Base-by-base conservation (phyloP, 2,888 invertebrate genomes). In the Rhagium mordax region DNA sequence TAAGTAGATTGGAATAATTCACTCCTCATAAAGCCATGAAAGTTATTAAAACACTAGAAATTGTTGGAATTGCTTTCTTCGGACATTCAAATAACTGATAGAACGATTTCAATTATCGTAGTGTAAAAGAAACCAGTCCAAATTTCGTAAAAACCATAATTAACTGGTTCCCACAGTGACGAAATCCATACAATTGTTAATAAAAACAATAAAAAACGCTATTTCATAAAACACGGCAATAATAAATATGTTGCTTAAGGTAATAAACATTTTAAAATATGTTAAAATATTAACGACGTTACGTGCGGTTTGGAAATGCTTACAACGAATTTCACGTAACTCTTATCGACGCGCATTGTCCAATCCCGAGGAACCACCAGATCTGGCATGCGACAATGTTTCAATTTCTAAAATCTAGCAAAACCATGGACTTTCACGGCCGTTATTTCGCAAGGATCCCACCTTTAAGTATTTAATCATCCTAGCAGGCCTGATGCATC, bases 121-220 rank as follows among this genome's bases (percentile, higher is more conserved):
- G 69, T 70, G 18, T 33, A 67, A 73, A 72, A 70, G 75, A 75
- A 78, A 78, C 76, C 59, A 76, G 78, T 74, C 69, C 73, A 53
- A 73, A 71, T 78, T 78, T 78, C 74, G 74, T 74, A 76, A 78
- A 75, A 72, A 72, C 29, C 53, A 70, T 59, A 68, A 74, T 73
- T 69, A 72, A 75, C 76, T 74, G 76, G 79, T 81, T 81, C 82
- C 75, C 82, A 82, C 76, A 71, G 75, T 82, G 81, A 78, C 79
- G 82, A 78, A 79, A 82, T 76, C 51, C 71, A 74, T 74, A 78
- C 80, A 76, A 80, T 79, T 76, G 74, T 75, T 80, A 77, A 78
- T 77, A 77, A 79, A 81, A 81, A 82, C 81, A 82, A 81, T 81
- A 81, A 81, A 80, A 71, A 76, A 74, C 75, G 74, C 55, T 61